Conservation (phyloP, 1,140 invertebrate species). For the Danaus melanippus region DNA sequence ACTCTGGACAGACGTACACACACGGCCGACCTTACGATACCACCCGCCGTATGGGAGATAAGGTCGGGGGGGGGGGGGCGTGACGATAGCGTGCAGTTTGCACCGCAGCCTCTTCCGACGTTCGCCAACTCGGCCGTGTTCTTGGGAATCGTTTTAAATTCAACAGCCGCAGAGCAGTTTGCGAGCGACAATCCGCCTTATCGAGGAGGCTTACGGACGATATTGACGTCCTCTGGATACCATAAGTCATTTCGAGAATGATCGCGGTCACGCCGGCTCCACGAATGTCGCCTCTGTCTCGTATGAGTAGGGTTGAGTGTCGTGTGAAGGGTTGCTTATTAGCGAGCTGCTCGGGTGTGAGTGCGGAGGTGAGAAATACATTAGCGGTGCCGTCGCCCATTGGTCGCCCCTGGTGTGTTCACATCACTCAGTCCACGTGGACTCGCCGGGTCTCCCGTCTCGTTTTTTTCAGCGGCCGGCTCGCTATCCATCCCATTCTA, state of each 20-base stretch:
- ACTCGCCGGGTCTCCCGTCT: conserved; percentile 62
- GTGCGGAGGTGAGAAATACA: conserved; percentile 71
- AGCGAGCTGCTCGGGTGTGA: conserved; percentile 59
- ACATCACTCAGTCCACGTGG: conserved; percentile 71
- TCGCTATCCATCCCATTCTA: conserved; percentile 68
- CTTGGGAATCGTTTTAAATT: conserved; percentile 71
- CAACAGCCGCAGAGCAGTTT: conserved; percentile 60
- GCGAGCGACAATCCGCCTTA: conserved; percentile 43
- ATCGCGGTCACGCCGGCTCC: conserved; percentile 26
- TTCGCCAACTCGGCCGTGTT: conserved; percentile 68
- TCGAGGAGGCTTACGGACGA: conserved; percentile 30
- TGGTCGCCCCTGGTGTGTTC: conserved; percentile 70
- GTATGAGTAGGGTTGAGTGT: conserved; percentile 46
- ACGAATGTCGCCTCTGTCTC: conserved; percentile 45
- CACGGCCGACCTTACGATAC: conserved; percentile 43
- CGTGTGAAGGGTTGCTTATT: conserved; percentile 47
- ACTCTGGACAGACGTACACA: conserved; percentile 50
- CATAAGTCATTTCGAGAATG: conserved; percentile 56
- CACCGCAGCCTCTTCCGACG: conserved; percentile 66
- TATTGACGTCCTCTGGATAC: conserved; percentile 35
- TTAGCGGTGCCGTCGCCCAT: conserved; percentile 71
- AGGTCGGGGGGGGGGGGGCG: conserved; percentile 37
- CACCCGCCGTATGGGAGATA: no score
- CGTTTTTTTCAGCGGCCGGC: conserved; percentile 61
- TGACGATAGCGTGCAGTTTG: conserved; percentile 69